Conservation (phyloP, 2,113 vertebrate species). For the Bufo gargarizans region DNA sequence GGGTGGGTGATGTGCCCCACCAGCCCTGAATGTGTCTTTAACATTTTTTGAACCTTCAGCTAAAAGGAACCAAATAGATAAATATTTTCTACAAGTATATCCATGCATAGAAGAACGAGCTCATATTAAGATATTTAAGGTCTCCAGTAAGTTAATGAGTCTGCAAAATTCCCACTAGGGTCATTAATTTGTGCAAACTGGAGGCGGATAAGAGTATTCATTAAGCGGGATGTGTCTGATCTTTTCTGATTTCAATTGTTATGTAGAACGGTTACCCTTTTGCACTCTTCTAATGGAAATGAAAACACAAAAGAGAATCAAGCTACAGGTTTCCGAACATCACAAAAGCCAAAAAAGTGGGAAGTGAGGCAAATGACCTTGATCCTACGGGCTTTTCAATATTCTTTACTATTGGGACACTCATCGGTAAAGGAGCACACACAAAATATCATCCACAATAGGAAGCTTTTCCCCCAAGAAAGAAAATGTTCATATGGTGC, state of each 20-base stretch:
- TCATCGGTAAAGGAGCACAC: too few relatives aligned
- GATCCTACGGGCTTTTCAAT: neutral
- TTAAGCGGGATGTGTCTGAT: constrained; percentile 9
- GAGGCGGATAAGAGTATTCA: constrained; percentile 2
- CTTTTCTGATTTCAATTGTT: constrained; percentile 11
- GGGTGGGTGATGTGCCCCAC: too few relatives aligned
- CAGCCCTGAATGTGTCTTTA: neutral
- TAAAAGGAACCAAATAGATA: neutral
- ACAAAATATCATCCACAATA: too few relatives aligned
- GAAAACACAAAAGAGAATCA: neutral
- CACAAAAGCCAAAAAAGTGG: neutral
- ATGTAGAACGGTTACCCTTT: neutral
- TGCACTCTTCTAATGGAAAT: neutral
- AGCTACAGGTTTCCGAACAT: neutral
- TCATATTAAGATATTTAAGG: constrained; percentile 8
- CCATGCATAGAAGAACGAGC: neutral
- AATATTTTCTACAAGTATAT: neutral
- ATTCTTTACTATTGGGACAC: too few relatives aligned
- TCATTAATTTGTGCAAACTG: constrained; percentile 33
- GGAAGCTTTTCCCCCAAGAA: too few relatives aligned
- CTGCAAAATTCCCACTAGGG: constrained; percentile 26
- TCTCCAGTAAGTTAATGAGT: constrained; percentile 4
- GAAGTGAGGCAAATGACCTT: neutral
- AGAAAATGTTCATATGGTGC: too few relatives aligned
- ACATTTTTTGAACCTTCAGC: neutral